A percentile compares a stretch with the other conserved stretches of the same genome.
Evolutionary conservation across 2,888 invertebrate species (phyloP).

Genomic region (Cynaeus angustus): DNA sequence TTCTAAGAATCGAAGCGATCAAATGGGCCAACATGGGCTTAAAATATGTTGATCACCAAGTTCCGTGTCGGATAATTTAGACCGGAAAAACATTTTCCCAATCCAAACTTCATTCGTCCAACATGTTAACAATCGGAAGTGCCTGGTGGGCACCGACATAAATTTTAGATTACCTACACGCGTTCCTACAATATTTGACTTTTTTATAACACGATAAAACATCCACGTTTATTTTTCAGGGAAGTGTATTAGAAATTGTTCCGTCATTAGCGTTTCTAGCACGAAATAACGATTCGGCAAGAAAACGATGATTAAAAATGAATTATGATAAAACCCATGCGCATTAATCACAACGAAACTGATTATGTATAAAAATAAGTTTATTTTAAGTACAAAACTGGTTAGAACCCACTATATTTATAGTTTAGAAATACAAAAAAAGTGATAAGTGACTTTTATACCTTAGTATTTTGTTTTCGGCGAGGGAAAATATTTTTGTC

Average conservation of each 20-base stretch:
- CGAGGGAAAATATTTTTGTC: constrained; percentile 47
- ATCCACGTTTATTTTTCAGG: background rate
- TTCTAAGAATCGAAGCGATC: too few species aligned
- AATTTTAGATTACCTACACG: constrained; percentile 12
- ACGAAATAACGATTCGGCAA: background rate
- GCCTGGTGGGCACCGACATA: background rate
- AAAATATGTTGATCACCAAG: background rate
- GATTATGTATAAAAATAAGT: too few species aligned
- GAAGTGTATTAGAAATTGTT: constrained; percentile 7
- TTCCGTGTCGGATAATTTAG: constrained; percentile 9
- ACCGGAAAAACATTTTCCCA: constrained; percentile 13
- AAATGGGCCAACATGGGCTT: background rate
- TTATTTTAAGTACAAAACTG: too few species aligned
- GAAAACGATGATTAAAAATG: constrained; percentile 9
- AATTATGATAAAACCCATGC: constrained; percentile 3
- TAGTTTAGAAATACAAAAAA: background rate
- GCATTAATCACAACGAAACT: too few species aligned
- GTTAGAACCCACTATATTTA: too few species aligned
- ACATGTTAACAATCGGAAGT: constrained; percentile 7
- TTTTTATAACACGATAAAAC: constrained; percentile 4
- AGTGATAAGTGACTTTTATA: too few species aligned
- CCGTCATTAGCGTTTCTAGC: background rate
- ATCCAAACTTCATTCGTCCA: background rate
- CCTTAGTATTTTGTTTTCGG: constrained; percentile 9
- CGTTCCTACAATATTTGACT: background rate